Percentiles rank a stretch among this genome's conserved stretches.
phyloP scores from a whole-genome alignment of 2,797 vertebrate genomes.

The Emys orbicularis region DNA sequence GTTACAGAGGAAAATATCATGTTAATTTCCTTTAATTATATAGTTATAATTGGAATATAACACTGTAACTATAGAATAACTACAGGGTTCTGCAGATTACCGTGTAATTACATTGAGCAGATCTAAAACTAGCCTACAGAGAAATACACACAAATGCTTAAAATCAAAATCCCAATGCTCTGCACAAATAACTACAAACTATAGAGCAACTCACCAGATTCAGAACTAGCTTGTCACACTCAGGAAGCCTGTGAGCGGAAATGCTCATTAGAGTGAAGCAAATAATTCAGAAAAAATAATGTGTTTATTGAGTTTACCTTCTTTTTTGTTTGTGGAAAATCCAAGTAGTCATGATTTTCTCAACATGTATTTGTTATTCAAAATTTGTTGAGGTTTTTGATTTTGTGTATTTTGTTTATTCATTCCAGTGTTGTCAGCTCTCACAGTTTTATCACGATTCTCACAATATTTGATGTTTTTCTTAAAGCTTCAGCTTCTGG shows the following conservation, averaged over 20 bases:
- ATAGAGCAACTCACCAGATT: not conserved
- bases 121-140: not conserved
- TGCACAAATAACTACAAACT: not conserved
- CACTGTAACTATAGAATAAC: not conserved
- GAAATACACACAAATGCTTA: not conserved
- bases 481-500: not conserved
- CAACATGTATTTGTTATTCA: not conserved
- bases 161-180: not conserved
- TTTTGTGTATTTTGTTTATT: slow-evolving; percentile 4
- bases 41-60: not conserved
- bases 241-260: not conserved
- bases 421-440: not conserved
- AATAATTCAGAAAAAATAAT: not conserved
- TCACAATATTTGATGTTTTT: not conserved
- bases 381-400: not conserved
- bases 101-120: not conserved
- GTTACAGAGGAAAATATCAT: not conserved
- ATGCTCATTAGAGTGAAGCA: not conserved
- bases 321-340: not conserved
- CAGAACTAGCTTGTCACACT: not conserved
- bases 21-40: slow-evolving; percentile 1
- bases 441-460: not conserved
- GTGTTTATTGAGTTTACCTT: not conserved
- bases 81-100: fast-evolving
- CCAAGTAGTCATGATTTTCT: fast-evolving